Base-by-base conservation (phyloP, 2,113 vertebrate species). In the Lagopus leucura region DNA sequence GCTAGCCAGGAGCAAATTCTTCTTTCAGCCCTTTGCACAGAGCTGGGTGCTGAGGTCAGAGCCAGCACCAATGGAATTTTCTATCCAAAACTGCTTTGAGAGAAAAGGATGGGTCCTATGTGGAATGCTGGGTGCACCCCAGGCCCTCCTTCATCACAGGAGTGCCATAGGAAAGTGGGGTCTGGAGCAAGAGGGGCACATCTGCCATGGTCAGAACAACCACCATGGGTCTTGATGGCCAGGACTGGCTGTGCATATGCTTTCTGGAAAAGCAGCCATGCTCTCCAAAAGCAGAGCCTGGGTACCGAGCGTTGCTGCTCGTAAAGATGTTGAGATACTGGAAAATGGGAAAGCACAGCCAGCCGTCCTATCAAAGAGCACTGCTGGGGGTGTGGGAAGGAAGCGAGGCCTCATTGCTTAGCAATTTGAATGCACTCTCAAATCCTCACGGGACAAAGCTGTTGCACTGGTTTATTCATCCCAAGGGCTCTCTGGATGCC, bases 1-100 rank as follows among this genome's bases (percentile, higher is more conserved):
- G 57, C 74, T 96, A 92, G 80, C 95, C 92, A 88, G 90, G 61
- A 84, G 93, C 86, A 24, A 92, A 65, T 75, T 90, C 32, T 76
- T 74, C 47, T 74, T 71, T 8, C 45, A 93, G 76, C 50, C 69
- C 83, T 81, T 61, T 93, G 73, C 71, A 42, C 36, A 71, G 67
- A 83, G 61, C 55, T 6, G 17, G 55, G 61, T 90, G 63, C 48
- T 0, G 28, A 83, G 69, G 86, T 90, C 10, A 2, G 69, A 90
- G 65, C 25, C 22, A 40, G 18, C 42, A 74, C 28, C 61, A 13
- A 67, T 84, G 89, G 87, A 95, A 87, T 85, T 93, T 96, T 90
- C 92, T 89, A 60, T 70, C 63, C 34, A 11, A 63, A 94, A 63
- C 20, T 63, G 63, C 28, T 66, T 79, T 92, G 48, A 79, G 71